phyloP scores from a whole-genome alignment of 2,888 invertebrate species.

The Eupithecia insigniata region DNA sequence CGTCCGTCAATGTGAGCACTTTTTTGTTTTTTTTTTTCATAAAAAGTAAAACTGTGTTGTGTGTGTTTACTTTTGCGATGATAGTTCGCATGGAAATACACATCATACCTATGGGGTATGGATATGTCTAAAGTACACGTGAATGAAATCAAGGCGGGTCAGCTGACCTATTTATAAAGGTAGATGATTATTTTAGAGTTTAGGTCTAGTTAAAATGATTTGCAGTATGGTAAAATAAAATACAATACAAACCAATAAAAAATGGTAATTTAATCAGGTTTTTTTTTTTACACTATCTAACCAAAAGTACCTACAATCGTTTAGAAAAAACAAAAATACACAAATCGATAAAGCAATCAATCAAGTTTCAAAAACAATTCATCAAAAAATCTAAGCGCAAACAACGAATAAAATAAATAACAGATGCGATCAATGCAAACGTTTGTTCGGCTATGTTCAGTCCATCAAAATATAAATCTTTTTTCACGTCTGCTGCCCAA shows the following conservation, averaged over 20 bases:
- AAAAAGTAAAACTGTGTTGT: too few species aligned
- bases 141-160: too few species aligned
- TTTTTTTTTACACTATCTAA: neutral
- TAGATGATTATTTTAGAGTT: neutral
- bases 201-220: neutral
- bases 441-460: slow-evolving; percentile 21
- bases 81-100: too few species aligned
- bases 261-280: neutral
- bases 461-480: slow-evolving; percentile 45
- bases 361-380: neutral
- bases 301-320: neutral
- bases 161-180: too few species aligned
- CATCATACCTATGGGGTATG: too few species aligned
- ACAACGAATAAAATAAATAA: slow-evolving; percentile 30
- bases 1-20: too few species aligned
- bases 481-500: slow-evolving; percentile 49
- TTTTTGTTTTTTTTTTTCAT: too few species aligned
- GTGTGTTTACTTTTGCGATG: too few species aligned
- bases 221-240: too few species aligned
- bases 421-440: slow-evolving; percentile 34
- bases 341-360: neutral
- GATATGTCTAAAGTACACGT: too few species aligned
- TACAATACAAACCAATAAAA: neutral
- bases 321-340: neutral
- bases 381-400: slow-evolving; percentile 13